These are phyloP conservation scores for Heliconius nattereri DNA, from an alignment of 1,140 invertebrate genomes.

Conservation along the genomic window DNA sequence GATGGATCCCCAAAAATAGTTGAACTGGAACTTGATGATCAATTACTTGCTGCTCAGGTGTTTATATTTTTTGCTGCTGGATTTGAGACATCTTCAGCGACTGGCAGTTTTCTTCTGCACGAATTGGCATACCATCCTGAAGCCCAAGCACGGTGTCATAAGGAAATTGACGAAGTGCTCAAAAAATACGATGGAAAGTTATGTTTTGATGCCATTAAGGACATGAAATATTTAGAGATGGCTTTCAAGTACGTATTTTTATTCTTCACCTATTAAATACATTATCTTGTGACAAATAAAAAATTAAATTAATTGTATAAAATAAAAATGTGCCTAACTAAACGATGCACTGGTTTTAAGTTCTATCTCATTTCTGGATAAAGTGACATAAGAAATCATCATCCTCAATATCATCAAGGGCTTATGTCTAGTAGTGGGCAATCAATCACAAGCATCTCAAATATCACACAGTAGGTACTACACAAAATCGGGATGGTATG, in stretches of 20 bases:
- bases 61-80: conserved; percentile 38
- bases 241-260: conserved; percentile 31
- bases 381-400: too few species aligned
- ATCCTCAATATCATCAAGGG: too few species aligned
- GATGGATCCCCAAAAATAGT: conserved; percentile 29
- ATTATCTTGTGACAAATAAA: too few species aligned
- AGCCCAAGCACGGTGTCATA: conserved; percentile 19
- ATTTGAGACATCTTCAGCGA: conserved; percentile 39
- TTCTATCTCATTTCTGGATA: too few species aligned
- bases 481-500: too few species aligned
- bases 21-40: conserved; percentile 30
- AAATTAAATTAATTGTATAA: too few species aligned
- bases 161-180: conserved; percentile 32
- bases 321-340: too few species aligned
- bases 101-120: conserved; percentile 29
- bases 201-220: conserved; percentile 33
- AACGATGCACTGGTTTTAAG: too few species aligned
- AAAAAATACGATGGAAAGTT: conserved; percentile 31
- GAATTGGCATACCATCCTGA: conserved; percentile 31
- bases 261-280: too few species aligned
- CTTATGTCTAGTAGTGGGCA: too few species aligned
- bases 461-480: too few species aligned
- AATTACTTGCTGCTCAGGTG: conserved; percentile 31
- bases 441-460: too few species aligned
- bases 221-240: conserved; percentile 38